Evolutionary conservation across 2,797 vertebrate genomes (phyloP), one percentile per base, ranked within the genome.

Genomic region (Sciaenops ocellatus): DNA sequence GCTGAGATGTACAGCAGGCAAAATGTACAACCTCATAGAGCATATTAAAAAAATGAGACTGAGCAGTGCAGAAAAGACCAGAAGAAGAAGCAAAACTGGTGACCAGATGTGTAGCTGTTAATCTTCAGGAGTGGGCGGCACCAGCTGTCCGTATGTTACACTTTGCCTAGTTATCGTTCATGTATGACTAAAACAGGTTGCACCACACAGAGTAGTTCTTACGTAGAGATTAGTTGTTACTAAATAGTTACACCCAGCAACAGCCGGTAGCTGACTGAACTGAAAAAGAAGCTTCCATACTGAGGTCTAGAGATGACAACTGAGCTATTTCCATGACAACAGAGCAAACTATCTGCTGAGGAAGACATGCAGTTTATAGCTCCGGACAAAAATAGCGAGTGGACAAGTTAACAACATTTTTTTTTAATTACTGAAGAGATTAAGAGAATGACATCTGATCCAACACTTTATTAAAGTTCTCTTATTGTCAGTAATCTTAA

Each of bases 21-120:
- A 44, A 30, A 34, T 38, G 28, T 54, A 34, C n/a, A 60, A 30
- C 6, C 72, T 70, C 17, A 66, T 0, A 67, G 28, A 26, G 13
- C 10, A 17, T 2, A 69, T 1, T 65, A 47, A 59, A 34, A 47
- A 59, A 47, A 41, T 26, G 38, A 59, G 20, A 66, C n/a, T 12
- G 0, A 26, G 61, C 30, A 22, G 60, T 50, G 6, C 18, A 44
- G 24, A 77, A 50, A 57, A 48, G 44, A 62, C 0, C 34, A 65
- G 64, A 41, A 24, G 60, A 67, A 66, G 57, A 42, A 62, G 2
- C 13, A 18, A 69, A 6, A 52, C 47, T 63, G 59, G 68, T 9
- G 65, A 64, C 6, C 78, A 82, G 66, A 74, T 73, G 55, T 71
- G 61, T 11, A n/a, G 70, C 46, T 69, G 78, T 71, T 75, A 41